Conservation (phyloP, 2,113 vertebrate genomes). For the Scatophagus argus region DNA sequence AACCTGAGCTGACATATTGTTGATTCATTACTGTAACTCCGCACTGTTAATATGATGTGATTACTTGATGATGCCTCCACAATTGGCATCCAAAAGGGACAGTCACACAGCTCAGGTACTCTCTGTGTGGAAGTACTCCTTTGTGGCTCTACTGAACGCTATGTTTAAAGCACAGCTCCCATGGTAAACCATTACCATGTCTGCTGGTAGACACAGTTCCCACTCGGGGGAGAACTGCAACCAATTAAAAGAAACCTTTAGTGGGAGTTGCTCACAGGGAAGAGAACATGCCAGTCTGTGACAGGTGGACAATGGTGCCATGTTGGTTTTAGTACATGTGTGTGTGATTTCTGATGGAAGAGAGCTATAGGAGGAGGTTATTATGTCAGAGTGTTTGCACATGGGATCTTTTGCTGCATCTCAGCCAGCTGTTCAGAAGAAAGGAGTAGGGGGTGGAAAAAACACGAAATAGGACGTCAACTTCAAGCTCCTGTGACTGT, state of each 20-base stretch:
- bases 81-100: constrained; percentile 9
- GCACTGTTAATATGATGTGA: constrained; percentile 23
- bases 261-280: constrained; percentile 34
- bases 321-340: constrained; percentile 11
- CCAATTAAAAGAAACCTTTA: constrained; percentile 72
- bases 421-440: constrained; percentile 53
- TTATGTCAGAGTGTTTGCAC: constrained; percentile 39
- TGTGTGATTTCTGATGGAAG: constrained; percentile 16
- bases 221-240: constrained; percentile 51
- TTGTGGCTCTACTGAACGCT: constrained; percentile 27
- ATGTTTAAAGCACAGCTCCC: constrained; percentile 67
- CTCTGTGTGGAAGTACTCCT: constrained; percentile 26
- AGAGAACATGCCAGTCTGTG: constrained; percentile 27
- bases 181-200: constrained; percentile 61
- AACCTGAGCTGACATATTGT: not conserved
- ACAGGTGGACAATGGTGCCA: constrained; percentile 54
- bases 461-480: constrained; percentile 51
- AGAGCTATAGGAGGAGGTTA: constrained; percentile 22
- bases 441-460: not conserved
- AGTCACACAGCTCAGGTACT: not conserved
- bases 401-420: constrained; percentile 37
- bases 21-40: constrained; percentile 24
- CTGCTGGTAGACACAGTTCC: constrained; percentile 35
- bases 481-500: constrained; percentile 23
- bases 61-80: constrained; percentile 30